phyloP scores from a whole-genome alignment of 1,140 invertebrate species.

The Drosophila pectinifera region DNA sequence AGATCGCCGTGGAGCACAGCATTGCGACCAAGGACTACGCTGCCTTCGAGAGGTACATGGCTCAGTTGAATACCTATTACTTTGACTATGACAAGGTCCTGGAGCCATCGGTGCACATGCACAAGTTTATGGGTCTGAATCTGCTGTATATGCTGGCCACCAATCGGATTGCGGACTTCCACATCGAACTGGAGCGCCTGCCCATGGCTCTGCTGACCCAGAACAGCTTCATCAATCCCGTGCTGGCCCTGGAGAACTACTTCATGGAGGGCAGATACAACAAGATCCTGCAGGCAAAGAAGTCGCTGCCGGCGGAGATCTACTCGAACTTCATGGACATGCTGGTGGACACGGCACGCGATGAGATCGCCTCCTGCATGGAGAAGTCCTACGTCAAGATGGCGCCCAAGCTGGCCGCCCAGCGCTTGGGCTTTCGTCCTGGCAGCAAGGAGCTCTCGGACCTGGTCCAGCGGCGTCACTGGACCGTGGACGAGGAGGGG shows the following conservation, averaged over 20 bases:
- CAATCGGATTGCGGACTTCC: constrained; percentile 99
- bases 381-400: constrained; percentile 98
- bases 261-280: constrained; percentile 99
- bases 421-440: constrained; percentile 94
- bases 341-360: constrained; percentile 96
- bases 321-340: constrained; percentile 99
- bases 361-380: constrained; percentile 98
- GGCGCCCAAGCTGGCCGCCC: constrained; percentile 92
- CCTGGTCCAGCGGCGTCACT: constrained; percentile 92
- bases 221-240: constrained; percentile 97
- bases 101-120: constrained; percentile 95
- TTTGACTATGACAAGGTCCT: constrained; percentile 97
- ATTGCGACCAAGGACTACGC: constrained; percentile 96
- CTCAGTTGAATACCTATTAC: constrained; percentile 98
- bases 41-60: constrained; percentile 97
- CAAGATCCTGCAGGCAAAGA: constrained; percentile 90
- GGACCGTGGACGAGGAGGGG: constrained; percentile 91
- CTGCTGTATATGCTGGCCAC: constrained; percentile 97
- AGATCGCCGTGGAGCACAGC: constrained; percentile 98
- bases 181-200: constrained; percentile 97
- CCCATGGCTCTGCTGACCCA: constrained; percentile 95
- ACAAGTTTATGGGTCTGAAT: constrained; percentile 97
- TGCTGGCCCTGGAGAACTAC: constrained; percentile 98
- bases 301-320: constrained; percentile 96
- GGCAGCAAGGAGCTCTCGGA: constrained; percentile 89